These are phyloP conservation scores for Pyxicephalus adspersus DNA, from an alignment of 2,113 vertebrate genomes.

Conservation along the genomic window DNA sequence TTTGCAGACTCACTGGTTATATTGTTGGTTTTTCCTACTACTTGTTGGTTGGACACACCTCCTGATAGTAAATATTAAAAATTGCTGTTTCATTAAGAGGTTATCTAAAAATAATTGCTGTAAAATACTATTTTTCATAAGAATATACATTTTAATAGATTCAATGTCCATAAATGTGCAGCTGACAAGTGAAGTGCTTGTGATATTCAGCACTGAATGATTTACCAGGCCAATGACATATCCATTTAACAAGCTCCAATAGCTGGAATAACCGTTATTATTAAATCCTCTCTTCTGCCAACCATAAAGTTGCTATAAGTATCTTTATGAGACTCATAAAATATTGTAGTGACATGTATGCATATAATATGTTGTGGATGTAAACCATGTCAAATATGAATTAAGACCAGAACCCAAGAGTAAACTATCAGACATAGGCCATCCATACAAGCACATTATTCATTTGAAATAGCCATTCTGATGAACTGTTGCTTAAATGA, in stretches of 20 bases:
- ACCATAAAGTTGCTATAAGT: not conserved
- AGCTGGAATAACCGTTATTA: constrained; percentile 7
- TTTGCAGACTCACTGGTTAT: too few species aligned
- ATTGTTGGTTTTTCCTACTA: too few species aligned
- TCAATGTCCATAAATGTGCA: not conserved
- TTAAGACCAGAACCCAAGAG: not conserved
- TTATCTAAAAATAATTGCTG: too few species aligned
- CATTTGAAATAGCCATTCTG: not conserved
- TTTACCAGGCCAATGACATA: constrained; percentile 25
- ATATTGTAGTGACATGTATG: constrained; percentile 18
- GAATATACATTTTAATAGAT: constrained; percentile 1
- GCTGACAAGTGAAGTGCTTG: not conserved
- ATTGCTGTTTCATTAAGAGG: too few species aligned
- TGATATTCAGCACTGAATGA: not conserved
- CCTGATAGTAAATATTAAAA: too few species aligned
- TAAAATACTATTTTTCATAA: constrained; percentile 8
- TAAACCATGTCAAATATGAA: constrained; percentile 3
- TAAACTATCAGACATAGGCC: not conserved
- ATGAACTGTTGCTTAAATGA: not conserved
- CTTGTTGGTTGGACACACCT: too few species aligned
- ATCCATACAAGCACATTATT: constrained; percentile 12
- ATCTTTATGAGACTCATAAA: constrained; percentile 34
- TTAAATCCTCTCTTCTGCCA: not conserved
- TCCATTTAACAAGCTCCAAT: constrained; percentile 9
- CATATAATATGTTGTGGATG: constrained; percentile 62